A percentile compares a stretch with the other conserved stretches of the same genome.
phyloP scores from a whole-genome alignment of 2,888 invertebrate species.

The Scelioninae gen. 1 region DNA sequence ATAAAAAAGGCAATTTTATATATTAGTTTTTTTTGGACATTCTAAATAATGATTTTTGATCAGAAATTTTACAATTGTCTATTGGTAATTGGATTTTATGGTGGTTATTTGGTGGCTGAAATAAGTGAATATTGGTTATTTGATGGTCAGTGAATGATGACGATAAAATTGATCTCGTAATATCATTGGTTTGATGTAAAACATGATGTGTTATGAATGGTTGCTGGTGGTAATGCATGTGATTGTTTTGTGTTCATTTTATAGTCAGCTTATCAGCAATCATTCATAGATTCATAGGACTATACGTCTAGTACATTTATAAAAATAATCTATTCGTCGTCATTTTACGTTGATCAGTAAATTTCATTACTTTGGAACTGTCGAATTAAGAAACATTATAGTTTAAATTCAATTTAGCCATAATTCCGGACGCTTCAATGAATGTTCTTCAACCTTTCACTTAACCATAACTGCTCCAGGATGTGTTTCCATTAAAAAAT shows the following conservation, averaged over 20 bases:
- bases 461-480: not conserved
- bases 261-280: not conserved
- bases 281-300: not conserved
- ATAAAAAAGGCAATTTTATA: no score
- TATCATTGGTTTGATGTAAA: not conserved
- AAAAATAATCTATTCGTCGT: not conserved
- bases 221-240: not conserved
- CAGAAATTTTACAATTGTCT: no score
- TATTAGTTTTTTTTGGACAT: no score
- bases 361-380: not conserved
- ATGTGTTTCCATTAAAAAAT: not conserved
- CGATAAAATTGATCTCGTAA: not conserved
- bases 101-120: not conserved
- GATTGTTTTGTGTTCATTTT: not conserved
- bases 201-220: not conserved
- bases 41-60: no score
- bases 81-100: not conserved
- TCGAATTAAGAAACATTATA: no score
- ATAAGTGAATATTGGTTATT: not conserved
- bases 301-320: no score
- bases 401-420: no score
- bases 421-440: not conserved
- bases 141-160: not conserved
- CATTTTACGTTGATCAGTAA: not conserved
- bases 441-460: no score